A percentile compares a stretch with the other conserved stretches of the same genome.
Conservation (phyloP, 2,797 vertebrate genomes). For the Buphagus erythrorhynchus region DNA sequence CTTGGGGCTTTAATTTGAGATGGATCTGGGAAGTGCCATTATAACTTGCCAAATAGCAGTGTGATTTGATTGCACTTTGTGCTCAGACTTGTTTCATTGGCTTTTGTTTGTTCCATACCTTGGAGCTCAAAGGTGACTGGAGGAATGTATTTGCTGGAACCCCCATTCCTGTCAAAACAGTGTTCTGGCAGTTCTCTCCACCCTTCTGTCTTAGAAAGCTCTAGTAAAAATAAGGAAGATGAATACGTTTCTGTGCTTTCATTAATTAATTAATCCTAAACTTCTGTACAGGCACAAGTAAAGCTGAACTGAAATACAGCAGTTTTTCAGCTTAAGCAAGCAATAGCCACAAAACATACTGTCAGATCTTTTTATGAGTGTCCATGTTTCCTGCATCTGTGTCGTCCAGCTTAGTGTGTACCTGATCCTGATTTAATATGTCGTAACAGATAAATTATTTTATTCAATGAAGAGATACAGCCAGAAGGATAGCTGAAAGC, state of each 20-base stretch:
- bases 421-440: background rate
- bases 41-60: background rate
- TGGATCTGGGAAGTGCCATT: background rate
- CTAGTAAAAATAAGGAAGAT: background rate
- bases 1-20: background rate
- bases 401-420: background rate
- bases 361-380: background rate
- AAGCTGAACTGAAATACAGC: background rate
- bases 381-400: background rate
- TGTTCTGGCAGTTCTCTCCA: background rate
- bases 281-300: background rate
- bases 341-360: background rate
- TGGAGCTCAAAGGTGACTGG: background rate
- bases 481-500: background rate
- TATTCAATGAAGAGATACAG: background rate
- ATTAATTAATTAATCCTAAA: background rate
- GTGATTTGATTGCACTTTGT: background rate
- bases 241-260: background rate
- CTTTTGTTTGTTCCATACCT: background rate
- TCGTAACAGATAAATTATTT: background rate
- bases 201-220: background rate
- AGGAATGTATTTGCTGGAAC: background rate
- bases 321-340: background rate
- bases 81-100: background rate
- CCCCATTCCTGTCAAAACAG: background rate